phyloP scores from a whole-genome alignment of 2,113 vertebrate species.

The Hyperoodon ampullatus region DNA sequence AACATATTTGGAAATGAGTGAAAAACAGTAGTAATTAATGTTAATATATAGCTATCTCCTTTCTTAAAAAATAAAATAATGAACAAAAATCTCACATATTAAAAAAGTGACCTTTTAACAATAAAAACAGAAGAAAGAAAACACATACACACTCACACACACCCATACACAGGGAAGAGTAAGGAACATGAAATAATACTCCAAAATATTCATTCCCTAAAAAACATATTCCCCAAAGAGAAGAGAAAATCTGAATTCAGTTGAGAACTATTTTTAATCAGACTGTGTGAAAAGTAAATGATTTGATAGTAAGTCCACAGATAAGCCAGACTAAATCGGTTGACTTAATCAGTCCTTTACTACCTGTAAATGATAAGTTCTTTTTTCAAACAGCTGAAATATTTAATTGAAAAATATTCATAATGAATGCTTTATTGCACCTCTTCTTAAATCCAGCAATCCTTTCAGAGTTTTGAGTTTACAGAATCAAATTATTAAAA shows the following conservation, averaged over 20 bases:
- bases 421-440: slow-evolving; percentile 5
- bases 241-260: not conserved
- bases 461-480: slow-evolving; percentile 32
- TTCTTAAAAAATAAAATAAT: slow-evolving; percentile 26
- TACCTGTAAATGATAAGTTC: not conserved
- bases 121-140: not conserved
- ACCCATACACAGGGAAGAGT: not conserved
- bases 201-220: not conserved
- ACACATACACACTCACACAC: not conserved
- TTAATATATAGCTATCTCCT: not conserved
- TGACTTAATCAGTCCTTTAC: slow-evolving; percentile 28
- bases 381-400: not conserved
- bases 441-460: slow-evolving; percentile 36
- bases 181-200: not conserved
- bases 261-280: slow-evolving; percentile 50
- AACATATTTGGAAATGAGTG: not conserved
- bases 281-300: not conserved
- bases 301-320: not conserved
- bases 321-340: not conserved
- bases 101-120: not conserved
- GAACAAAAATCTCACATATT: not conserved
- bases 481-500: slow-evolving; percentile 50
- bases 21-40: not conserved
- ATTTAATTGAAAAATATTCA: slow-evolving; percentile 55
- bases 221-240: not conserved